phyloP scores from a whole-genome alignment of 2,797 vertebrate species.

The Graptemys geographica region DNA sequence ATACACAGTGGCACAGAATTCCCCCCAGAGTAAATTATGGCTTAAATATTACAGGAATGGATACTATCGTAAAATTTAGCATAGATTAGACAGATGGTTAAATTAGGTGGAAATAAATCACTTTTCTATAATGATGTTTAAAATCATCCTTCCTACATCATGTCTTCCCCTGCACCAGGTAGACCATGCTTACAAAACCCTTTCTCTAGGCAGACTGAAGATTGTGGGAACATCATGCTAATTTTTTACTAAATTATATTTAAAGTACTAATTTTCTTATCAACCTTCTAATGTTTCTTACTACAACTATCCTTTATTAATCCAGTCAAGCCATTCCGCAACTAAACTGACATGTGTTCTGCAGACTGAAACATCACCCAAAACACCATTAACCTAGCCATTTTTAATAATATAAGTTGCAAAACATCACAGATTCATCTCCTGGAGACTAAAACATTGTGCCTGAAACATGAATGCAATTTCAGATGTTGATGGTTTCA shows the following conservation, averaged over 20 bases:
- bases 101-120: constrained; percentile 4
- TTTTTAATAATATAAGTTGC: constrained; percentile 8
- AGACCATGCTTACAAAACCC: background rate
- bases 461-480: background rate
- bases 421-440: constrained; percentile 21
- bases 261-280: constrained; percentile 18
- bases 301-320: constrained; percentile 2
- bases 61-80: background rate
- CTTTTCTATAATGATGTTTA: background rate
- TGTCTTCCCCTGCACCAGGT: background rate
- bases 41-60: constrained; percentile 1
- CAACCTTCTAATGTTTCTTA: background rate
- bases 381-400: background rate
- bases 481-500: constrained; percentile 3
- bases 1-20: too few relatives aligned
- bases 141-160: background rate
- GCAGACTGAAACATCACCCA: constrained; percentile 7
- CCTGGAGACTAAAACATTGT: background rate
- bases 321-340: background rate
- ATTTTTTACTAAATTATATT: background rate
- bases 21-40: background rate
- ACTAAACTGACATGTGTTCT: background rate
- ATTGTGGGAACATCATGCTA: background rate
- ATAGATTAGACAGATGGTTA: background rate
- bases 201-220: background rate